Evolutionary conservation across 1,140 invertebrate genomes (phyloP).

Genomic region (Campoletis sonorensis): DNA sequence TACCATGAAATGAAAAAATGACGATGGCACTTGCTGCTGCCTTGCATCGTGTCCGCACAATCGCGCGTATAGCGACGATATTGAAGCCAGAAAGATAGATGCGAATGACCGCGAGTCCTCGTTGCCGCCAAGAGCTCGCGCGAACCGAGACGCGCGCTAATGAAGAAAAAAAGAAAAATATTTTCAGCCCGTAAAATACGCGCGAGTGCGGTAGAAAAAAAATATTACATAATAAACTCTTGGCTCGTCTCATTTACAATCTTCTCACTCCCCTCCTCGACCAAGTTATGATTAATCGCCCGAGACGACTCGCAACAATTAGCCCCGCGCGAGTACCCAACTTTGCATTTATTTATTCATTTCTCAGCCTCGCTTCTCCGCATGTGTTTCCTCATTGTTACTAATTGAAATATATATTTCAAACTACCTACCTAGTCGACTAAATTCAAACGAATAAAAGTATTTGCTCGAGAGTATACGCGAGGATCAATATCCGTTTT

Average conservation of each 20-base stretch:
- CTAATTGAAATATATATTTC: no score
- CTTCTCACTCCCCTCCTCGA: neutral
- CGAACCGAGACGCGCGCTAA: neutral
- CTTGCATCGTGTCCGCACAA: no score
- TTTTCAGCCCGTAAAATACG: neutral
- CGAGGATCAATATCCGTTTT: no score
- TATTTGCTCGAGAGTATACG: no score
- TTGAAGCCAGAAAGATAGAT: neutral
- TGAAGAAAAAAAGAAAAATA: neutral
- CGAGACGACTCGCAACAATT: constrained; percentile 35
- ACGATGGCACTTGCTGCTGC: no score
- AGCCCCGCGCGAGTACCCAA: constrained; percentile 17
- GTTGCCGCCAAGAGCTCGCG: neutral
- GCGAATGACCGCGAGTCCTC: neutral
- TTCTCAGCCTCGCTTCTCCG: neutral
- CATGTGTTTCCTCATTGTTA: neutral
- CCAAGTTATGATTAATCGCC: constrained; percentile 14
- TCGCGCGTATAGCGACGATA: neutral
- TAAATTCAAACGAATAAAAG: no score
- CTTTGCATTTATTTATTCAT: constrained; percentile 42
- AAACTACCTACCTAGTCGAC: no score
- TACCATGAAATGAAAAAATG: neutral
- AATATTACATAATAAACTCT: neutral
- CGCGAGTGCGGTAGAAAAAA: neutral
- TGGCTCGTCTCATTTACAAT: neutral